Conservation (phyloP, 1,140 invertebrate genomes). For the Papilio polytes region DNA sequence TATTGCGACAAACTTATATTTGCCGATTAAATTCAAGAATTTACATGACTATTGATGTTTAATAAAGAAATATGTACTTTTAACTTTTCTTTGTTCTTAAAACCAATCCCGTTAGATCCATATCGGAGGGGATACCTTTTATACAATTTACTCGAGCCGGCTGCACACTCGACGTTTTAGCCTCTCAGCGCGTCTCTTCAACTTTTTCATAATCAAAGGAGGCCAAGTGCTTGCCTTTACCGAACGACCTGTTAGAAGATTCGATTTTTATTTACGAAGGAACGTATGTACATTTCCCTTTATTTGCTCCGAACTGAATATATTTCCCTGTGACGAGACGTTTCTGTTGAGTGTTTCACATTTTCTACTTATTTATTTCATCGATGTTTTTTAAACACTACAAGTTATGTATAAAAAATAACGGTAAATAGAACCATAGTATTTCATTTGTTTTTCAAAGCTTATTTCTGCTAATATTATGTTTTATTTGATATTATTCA, state of each 20-base stretch:
- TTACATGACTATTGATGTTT: background rate
- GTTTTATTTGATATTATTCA: background rate
- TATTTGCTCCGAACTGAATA: background rate
- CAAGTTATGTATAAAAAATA: too few species aligned
- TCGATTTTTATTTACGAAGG: slow-evolving; percentile 26
- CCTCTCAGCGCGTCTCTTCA: slow-evolving; percentile 65
- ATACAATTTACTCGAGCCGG: slow-evolving; percentile 56
- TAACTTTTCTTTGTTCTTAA: background rate
- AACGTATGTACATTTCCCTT: slow-evolving; percentile 6
- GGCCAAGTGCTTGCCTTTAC: slow-evolving; percentile 53
- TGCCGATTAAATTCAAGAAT: too few species aligned
- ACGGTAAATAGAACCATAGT: too few species aligned
- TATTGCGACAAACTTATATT: too few species aligned
- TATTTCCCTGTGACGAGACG: background rate
- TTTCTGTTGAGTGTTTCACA: background rate
- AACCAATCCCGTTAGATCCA: background rate
- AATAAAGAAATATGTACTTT: background rate
- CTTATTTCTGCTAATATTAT: background rate
- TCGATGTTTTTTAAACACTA: background rate
- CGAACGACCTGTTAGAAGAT: slow-evolving; percentile 32
- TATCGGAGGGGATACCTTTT: slow-evolving; percentile 47
- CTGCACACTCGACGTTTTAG: slow-evolving; percentile 57
- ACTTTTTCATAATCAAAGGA: slow-evolving; percentile 72
- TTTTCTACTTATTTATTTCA: background rate
- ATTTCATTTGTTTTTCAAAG: background rate